phyloP scores from a whole-genome alignment of 2,888 invertebrate species.

The Pterostichus niger region DNA sequence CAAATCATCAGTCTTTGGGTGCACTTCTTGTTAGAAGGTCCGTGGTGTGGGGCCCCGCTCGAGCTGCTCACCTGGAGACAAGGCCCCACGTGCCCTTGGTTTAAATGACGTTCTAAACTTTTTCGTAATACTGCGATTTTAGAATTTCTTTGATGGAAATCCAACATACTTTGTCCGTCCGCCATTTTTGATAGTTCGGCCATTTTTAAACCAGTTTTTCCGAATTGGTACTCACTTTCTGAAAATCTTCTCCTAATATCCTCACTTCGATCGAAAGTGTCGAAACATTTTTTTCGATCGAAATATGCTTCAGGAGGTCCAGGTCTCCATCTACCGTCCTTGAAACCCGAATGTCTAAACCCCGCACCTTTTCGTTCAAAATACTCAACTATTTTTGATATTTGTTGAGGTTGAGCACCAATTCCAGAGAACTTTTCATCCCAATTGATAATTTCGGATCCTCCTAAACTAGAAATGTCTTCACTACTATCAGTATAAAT shows the following conservation, averaged over 20 bases:
- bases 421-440: slow-evolving; percentile 82
- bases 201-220: slow-evolving; percentile 70
- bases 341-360: slow-evolving; percentile 78
- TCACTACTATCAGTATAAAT: slow-evolving; percentile 93
- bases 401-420: slow-evolving; percentile 81
- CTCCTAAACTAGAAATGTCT: slow-evolving; percentile 89
- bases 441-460: slow-evolving; percentile 86
- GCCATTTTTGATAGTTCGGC: slow-evolving; percentile 68
- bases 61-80: slow-evolving; percentile 74
- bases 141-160: slow-evolving; percentile 69
- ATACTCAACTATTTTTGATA: slow-evolving; percentile 92
- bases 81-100: slow-evolving; percentile 70
- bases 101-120: slow-evolving; percentile 70
- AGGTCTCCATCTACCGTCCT: slow-evolving; percentile 74
- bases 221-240: slow-evolving; percentile 73
- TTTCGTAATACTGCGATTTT: slow-evolving; percentile 72
- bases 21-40: slow-evolving; percentile 75
- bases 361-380: slow-evolving; percentile 88
- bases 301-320: slow-evolving; percentile 74
- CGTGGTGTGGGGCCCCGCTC: slow-evolving; percentile 73
- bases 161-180: slow-evolving; percentile 62
- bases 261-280: slow-evolving; percentile 43
- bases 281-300: slow-evolving; percentile 57
- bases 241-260: slow-evolving; percentile 71
- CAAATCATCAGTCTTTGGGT: slow-evolving; percentile 87